These are phyloP conservation scores for Etia nguti DNA, from an alignment of 2,113 vertebrate species.

Conservation along the genomic window DNA sequence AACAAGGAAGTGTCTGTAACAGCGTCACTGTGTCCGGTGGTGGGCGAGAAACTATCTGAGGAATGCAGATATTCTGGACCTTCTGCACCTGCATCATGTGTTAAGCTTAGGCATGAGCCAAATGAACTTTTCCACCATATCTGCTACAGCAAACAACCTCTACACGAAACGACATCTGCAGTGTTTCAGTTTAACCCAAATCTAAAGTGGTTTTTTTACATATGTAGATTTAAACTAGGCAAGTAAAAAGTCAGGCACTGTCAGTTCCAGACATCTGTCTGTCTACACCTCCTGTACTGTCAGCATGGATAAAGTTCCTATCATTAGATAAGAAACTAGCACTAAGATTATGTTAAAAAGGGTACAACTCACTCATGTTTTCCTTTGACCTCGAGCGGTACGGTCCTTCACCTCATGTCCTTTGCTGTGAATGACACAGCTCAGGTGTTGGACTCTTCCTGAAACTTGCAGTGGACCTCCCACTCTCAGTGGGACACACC, in stretches of 20 bases:
- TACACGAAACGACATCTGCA: accelerated
- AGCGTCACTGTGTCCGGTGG: not conserved
- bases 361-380: conserved; percentile 51
- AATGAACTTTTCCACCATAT: not conserved
- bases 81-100: not conserved
- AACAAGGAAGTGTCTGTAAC: not conserved
- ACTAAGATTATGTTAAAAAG: not conserved
- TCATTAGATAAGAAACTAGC: not conserved
- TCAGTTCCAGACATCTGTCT: not conserved
- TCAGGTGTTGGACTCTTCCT: conserved; percentile 44
- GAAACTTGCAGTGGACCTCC: conserved; percentile 30
- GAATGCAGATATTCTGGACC: conserved; percentile 59
- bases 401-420: not conserved
- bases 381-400: not conserved
- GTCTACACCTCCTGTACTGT: not conserved
- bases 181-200: not conserved
- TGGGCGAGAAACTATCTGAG: not conserved
- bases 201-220: not conserved
- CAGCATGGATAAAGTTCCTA: not conserved
- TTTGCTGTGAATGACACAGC: not conserved
- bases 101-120: not conserved
- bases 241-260: not conserved
- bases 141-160: not conserved
- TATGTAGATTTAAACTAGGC: not conserved
- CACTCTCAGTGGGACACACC: conserved; percentile 36